A percentile compares a stretch with the other conserved stretches of the same genome.
Evolutionary conservation across 2,113 vertebrate species (phyloP).

Genomic region (Nothobranchius furzeri): DNA sequence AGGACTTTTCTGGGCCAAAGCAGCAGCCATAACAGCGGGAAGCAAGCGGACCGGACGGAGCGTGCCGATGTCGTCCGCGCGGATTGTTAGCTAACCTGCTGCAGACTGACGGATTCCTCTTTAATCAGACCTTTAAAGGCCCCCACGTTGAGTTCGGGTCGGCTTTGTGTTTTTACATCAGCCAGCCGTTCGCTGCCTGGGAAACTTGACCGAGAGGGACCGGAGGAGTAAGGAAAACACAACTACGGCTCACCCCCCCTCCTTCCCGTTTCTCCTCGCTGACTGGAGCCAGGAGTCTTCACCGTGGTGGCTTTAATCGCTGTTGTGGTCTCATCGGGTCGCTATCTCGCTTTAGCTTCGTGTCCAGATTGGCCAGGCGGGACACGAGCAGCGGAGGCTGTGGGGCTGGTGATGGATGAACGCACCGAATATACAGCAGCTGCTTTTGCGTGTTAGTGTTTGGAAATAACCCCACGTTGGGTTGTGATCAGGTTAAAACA

Average conservation of each 20-base stretch:
- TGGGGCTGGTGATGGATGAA: conserved; percentile 67
- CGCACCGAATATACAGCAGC: conserved; percentile 65
- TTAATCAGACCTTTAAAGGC: conserved; percentile 29
- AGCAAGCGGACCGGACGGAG: conserved; percentile 41
- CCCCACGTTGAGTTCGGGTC: conserved; percentile 9
- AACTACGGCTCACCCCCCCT: conserved; percentile 22
- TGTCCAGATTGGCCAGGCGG: conserved; percentile 33
- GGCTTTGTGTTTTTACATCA: conserved; percentile 16
- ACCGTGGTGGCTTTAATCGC: conserved; percentile 38
- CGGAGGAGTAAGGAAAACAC: conserved; percentile 22
- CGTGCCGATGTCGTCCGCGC: conserved; percentile 52
- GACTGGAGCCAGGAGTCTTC: conserved; percentile 43
- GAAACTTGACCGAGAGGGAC: conserved; percentile 19
- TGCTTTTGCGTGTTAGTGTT: conserved; percentile 38
- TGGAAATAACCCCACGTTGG: conserved; percentile 11
- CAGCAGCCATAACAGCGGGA: conserved; percentile 24
- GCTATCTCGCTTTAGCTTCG: conserved; percentile 56
- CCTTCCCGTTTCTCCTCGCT: conserved; percentile 24
- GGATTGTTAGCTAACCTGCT: conserved; percentile 77
- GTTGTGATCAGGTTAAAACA: conserved; percentile 31
- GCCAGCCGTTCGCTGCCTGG: conserved; percentile 13
- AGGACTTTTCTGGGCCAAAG: conserved; percentile 52
- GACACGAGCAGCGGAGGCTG: conserved; percentile 6
- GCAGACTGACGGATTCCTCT: conserved; percentile 62
- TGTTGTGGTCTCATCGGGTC: conserved; percentile 47